A percentile compares a stretch with the other conserved stretches of the same genome.
phyloP scores from a whole-genome alignment of 2,113 vertebrate species.

The Potamarius usumacintae region DNA sequence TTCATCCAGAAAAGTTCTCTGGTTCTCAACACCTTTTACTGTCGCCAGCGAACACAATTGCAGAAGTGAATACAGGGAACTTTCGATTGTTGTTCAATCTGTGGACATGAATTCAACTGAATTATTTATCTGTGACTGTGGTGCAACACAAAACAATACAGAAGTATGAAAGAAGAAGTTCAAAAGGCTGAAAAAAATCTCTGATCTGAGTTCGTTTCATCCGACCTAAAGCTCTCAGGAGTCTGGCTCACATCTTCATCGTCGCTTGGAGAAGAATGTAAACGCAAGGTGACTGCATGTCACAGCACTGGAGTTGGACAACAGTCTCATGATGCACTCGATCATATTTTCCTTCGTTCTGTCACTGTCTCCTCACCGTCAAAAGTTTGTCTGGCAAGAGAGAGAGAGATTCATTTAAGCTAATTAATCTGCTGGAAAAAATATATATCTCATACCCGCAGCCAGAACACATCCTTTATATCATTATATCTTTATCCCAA shows the following conservation, averaged over 20 bases:
- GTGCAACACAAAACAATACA: neutral
- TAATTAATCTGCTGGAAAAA: neutral
- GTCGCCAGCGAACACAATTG: neutral
- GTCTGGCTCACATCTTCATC: no score
- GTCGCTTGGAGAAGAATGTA: neutral
- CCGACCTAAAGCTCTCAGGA: no score
- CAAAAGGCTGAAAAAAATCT: neutral
- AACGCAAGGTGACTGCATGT: no score
- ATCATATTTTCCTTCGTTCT: neutral
- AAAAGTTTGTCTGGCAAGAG: neutral
- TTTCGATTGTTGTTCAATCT: neutral
- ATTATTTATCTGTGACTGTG: neutral
- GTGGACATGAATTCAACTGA: neutral
- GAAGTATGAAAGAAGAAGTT: neutral
- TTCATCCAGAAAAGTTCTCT: neutral
- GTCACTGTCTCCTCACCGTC: neutral
- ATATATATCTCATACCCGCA: neutral
- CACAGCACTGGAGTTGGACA: no score
- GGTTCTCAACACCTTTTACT: neutral
- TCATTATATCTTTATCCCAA: neutral
- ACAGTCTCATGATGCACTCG: no score
- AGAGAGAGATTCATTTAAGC: neutral
- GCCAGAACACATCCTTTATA: neutral
- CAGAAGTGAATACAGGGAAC: neutral
- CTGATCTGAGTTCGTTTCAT: neutral